Evolutionary conservation across 2,113 vertebrate species (phyloP).

Genomic region (Pterocles gutturalis): DNA sequence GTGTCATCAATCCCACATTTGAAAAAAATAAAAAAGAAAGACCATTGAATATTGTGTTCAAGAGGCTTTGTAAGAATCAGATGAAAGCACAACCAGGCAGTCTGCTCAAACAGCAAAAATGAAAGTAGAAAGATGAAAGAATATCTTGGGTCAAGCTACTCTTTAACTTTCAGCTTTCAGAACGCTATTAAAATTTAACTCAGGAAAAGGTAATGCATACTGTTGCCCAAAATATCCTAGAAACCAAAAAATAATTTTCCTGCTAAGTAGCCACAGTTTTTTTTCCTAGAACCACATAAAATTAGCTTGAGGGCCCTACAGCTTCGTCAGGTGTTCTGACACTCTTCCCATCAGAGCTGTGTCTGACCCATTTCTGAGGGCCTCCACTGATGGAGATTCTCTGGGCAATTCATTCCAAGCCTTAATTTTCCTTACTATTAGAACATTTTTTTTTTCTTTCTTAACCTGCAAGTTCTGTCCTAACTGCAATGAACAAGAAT

Average conservation of each 20-base stretch:
- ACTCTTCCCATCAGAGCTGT: not conserved
- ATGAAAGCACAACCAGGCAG: not conserved
- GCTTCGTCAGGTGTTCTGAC: not conserved
- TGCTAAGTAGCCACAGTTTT: not conserved
- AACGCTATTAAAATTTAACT: slow-evolving; percentile 14
- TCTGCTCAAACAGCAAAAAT: slow-evolving; percentile 6
- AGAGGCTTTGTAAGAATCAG: not conserved
- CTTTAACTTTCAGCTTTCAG: slow-evolving; percentile 3
- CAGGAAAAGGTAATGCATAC: not conserved
- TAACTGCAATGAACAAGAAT: not conserved
- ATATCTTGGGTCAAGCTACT: not conserved
- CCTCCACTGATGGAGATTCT: not conserved
- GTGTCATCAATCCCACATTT: not conserved
- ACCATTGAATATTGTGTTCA: not conserved
- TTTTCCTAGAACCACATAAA: not conserved
- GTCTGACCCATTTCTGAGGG: not conserved
- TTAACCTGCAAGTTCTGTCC: not conserved
- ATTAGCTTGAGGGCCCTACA: not conserved
- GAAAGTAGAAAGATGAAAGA: not conserved
- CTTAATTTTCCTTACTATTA: not conserved
- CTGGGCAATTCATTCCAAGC: not conserved
- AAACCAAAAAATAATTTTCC: not conserved
- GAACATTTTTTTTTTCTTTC: not conserved
- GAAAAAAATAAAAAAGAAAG: not conserved
- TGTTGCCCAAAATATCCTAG: not conserved